These are phyloP conservation scores for Urocolius indicus DNA, from an alignment of 2,113 vertebrate species.

Conservation along the genomic window DNA sequence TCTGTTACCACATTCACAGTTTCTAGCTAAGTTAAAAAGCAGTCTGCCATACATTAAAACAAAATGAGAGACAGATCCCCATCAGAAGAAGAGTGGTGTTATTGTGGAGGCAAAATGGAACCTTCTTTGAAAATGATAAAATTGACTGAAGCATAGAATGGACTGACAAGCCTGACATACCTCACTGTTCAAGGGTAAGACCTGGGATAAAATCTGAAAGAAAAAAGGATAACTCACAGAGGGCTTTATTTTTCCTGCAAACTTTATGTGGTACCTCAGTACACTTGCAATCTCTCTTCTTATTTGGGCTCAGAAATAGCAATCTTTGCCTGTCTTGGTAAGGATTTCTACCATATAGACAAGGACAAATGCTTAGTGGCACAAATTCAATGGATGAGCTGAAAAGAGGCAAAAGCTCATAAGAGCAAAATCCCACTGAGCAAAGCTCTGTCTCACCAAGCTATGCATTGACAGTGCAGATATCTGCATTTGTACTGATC, in stretches of 20 bases:
- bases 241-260: neutral
- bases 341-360: neutral
- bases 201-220: neutral
- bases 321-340: neutral
- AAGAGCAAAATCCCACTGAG: neutral
- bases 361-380: neutral
- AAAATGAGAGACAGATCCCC: neutral
- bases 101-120: neutral
- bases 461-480: neutral
- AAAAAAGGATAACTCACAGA: neutral
- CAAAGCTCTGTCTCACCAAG: neutral
- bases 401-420: neutral
- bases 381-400: neutral
- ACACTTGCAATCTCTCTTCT: neutral
- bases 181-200: neutral
- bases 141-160: neutral
- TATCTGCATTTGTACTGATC: neutral
- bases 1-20: neutral
- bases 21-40: neutral
- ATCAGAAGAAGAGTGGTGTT: neutral
- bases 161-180: neutral
- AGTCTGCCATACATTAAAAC: neutral
- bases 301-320: neutral
- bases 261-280: fast-evolving
- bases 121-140: neutral